Percentiles rank a stretch among this genome's conserved stretches.
Conservation (phyloP, 1,140 invertebrate genomes). For the Linepithema humile region DNA sequence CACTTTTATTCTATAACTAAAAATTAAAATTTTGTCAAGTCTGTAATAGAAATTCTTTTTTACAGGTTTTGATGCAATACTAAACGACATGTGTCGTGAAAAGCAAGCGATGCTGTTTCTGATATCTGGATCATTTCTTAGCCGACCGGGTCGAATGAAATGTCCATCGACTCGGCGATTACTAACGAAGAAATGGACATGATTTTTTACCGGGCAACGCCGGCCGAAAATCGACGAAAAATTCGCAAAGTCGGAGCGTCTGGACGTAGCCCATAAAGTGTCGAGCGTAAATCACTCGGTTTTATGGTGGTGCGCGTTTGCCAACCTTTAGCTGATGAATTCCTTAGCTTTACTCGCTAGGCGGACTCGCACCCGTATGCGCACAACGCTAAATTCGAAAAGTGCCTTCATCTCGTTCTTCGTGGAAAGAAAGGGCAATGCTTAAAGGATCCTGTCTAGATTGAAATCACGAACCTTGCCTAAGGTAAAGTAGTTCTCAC, state of each 20-base stretch:
- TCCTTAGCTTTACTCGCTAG: constrained; percentile 78
- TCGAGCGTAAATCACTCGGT: constrained; percentile 83
- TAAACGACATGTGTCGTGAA: not conserved
- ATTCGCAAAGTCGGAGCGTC: constrained; percentile 81
- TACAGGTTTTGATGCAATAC: not conserved
- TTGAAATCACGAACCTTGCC: not conserved
- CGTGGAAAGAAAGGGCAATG: constrained; percentile 51
- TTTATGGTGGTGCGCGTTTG: constrained; percentile 84
- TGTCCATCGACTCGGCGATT: not conserved
- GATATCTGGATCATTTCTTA: not conserved
- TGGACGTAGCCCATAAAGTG: constrained; percentile 82
- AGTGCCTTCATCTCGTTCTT: constrained; percentile 52
- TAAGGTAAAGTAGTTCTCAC: not conserved
- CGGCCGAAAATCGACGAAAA: constrained; percentile 82
- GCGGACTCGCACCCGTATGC: constrained; percentile 61
- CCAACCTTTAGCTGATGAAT: constrained; percentile 84
- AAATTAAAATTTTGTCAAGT: no score
- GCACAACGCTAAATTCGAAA: constrained; percentile 35
- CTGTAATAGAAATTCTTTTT: not conserved
- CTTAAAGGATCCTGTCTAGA: not conserved
- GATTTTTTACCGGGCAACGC: constrained; percentile 4
- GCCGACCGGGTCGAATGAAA: not conserved
- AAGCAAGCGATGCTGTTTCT: not conserved
- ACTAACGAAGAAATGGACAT: constrained; percentile 16
- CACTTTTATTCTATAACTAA: no score